Conservation (phyloP, 2,888 invertebrate genomes). For the Epistrophe eligans region DNA sequence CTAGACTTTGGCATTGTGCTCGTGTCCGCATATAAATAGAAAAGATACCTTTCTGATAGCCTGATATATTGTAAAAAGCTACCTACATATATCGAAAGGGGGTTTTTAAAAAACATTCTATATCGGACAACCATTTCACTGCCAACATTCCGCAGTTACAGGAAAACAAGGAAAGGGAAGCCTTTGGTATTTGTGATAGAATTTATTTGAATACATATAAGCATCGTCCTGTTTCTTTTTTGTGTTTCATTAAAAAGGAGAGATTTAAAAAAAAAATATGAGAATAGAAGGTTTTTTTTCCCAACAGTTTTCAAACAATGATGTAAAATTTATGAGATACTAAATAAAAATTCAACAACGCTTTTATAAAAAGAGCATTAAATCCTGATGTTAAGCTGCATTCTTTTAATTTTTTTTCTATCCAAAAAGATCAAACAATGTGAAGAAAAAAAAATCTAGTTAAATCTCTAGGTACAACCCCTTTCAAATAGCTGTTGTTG, state of each 20-base stretch:
- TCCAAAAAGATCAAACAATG: background rate
- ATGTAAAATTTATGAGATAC: background rate
- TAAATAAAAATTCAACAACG: background rate
- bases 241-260: background rate
- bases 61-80: slow-evolving; percentile 36
- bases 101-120: slow-evolving; percentile 12
- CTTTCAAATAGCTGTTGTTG: background rate
- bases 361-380: background rate
- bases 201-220: slow-evolving; percentile 54
- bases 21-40: slow-evolving; percentile 21
- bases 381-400: background rate
- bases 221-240: background rate
- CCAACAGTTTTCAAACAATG: background rate
- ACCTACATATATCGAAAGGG: background rate
- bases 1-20: slow-evolving; percentile 63
- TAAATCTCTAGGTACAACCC: background rate
- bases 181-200: slow-evolving; percentile 37
- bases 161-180: background rate
- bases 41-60: slow-evolving; percentile 65
- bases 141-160: slow-evolving; percentile 38
- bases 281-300: background rate
- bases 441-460: background rate
- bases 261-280: background rate
- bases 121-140: slow-evolving; percentile 49
- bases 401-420: background rate